Conservation (phyloP, 2,888 invertebrate species). For the Adelphocoris suturalis region DNA sequence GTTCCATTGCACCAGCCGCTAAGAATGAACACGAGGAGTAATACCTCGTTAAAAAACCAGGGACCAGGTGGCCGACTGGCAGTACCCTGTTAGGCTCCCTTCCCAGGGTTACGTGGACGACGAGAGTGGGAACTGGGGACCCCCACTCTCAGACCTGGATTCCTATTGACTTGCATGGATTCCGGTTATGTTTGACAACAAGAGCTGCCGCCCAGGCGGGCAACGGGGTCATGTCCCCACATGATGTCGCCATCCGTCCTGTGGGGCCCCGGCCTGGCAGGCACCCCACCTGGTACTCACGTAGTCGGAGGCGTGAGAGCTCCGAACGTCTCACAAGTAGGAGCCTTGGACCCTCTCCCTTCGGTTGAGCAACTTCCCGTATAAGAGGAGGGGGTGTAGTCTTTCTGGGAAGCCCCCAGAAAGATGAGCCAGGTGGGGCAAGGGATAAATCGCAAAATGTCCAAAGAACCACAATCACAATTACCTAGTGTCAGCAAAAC, state of each 20-base stretch:
- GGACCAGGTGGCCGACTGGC: constrained; percentile 39
- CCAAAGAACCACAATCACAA: not conserved
- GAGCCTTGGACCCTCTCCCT: not conserved
- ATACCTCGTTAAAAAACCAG: constrained; percentile 50
- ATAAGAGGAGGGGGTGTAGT: constrained; percentile 21
- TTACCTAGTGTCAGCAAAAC: not conserved
- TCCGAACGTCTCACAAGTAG: not conserved
- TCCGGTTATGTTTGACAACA: not conserved
- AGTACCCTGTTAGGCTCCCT: constrained; percentile 50
- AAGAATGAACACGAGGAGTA: constrained; percentile 41
- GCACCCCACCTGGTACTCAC: constrained; percentile 23
- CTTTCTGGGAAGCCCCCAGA: constrained; percentile 15
- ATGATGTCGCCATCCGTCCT: constrained; percentile 20
- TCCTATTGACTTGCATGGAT: not conserved
- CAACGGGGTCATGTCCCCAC: not conserved
- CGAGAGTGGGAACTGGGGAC: not conserved
- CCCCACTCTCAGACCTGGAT: not conserved
- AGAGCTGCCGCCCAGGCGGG: constrained; percentile 29
- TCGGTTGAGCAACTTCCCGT: not conserved
- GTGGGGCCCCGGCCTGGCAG: constrained; percentile 32
- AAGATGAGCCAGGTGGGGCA: constrained; percentile 31
- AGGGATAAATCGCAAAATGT: constrained; percentile 18
- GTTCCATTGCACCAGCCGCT: not conserved
- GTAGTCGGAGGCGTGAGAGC: constrained; percentile 52
- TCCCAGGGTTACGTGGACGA: not conserved